Base-by-base conservation (phyloP, 2,113 vertebrate species). In the Mionectes macconnelli region DNA sequence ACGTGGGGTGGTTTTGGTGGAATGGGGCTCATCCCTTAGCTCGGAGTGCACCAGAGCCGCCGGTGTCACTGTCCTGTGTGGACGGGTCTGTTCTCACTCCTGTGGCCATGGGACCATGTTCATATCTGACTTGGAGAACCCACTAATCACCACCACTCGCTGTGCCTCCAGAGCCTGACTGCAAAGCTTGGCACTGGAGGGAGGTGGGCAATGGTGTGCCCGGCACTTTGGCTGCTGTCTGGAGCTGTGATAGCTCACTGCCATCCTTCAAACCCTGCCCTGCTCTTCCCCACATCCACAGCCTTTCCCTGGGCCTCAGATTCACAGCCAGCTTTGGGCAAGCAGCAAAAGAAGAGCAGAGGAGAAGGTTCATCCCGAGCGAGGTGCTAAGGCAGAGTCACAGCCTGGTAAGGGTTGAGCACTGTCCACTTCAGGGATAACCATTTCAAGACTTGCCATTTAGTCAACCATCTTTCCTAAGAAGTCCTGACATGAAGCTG, bases 41-140 rank as follows among this genome's bases (percentile, higher is more conserved):
- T 70, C 66, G 77, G 64, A 77, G 69, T 3, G 13, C 14, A 14
- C 2, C 4, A 2, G 33, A 35, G 24, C 30, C 33, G n/a, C n/a
- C n/a, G 5, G 6, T 57, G 21, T 25, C 50, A 12, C 37, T 6
- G 4, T 39, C 80, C 45, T 40, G 9, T 7, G 6, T 47, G 28
- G n/a, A 47, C 0, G 0, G 2, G 16, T 25, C 56, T 88, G 8
- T 33, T 75, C 56, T 45, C 33, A 44, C 70, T 44, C 60, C 50
- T 35, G 9, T 6, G 22, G n/a, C 57, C 53, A n/a, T 5, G 10
- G 52, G 7, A 76, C 20, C 55, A 18, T 1, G 3, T 63, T 59
- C 42, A 33, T 9, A 10, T 19, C 12, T 42, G 37, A 13, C 57
- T 66, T 49, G 72, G 70, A 15, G 30, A 53, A 37, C 30, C 39